phyloP scores from a whole-genome alignment of 2,113 vertebrate species.

The Eubucco bourcierii region DNA sequence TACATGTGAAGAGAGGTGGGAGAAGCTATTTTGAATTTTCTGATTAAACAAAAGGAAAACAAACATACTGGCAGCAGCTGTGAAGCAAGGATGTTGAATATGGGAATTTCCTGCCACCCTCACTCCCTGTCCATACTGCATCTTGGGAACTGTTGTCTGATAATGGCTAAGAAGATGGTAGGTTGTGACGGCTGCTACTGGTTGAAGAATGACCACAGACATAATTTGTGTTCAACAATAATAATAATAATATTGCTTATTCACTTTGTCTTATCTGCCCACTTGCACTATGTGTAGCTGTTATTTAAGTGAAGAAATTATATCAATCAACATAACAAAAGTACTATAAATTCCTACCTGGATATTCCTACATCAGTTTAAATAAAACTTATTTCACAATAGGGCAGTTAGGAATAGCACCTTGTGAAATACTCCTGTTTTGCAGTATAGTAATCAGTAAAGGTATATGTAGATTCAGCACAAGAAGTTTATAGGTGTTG shows the following conservation, averaged over 20 bases:
- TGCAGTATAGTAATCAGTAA: accelerated
- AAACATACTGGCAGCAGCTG: neutral
- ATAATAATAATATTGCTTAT: neutral
- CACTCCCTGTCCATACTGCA: neutral
- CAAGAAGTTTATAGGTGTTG: neutral
- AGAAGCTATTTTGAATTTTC: neutral
- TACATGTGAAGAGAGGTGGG: neutral
- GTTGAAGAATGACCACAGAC: neutral
- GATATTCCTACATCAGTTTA: neutral
- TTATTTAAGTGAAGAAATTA: neutral
- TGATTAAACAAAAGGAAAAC: neutral
- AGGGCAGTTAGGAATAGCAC: neutral
- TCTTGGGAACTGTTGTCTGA: neutral
- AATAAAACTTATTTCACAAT: neutral
- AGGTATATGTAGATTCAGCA: neutral
- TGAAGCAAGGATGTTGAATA: neutral
- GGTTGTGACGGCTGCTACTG: neutral
- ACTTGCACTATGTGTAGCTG: neutral
- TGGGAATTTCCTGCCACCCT: neutral
- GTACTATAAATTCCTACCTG: neutral
- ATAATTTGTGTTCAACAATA: neutral
- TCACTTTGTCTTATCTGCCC: neutral
- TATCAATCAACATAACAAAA: neutral
- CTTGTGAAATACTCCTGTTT: neutral
- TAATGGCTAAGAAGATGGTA: neutral